Base-by-base conservation (phyloP, 92 coral and sea anemone genomes). In the Nematostella vectensis region DNA sequence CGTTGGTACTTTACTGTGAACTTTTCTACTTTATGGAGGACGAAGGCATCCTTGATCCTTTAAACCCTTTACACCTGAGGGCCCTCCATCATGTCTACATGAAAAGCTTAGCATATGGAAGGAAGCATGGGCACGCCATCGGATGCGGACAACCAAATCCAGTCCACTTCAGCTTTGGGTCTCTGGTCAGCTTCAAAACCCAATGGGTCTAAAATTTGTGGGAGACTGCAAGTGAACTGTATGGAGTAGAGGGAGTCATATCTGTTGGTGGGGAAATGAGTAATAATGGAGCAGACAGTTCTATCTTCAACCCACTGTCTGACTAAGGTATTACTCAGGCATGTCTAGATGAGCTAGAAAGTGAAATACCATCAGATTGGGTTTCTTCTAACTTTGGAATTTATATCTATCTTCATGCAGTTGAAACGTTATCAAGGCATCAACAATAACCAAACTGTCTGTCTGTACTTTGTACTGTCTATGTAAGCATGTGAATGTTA, bases 11-110 rank as follows among this genome's bases (percentile, higher is more conserved):
- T 53, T 75, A 65, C 53, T 71, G 75, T 58, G 48, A 73, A 44
- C 68, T 80, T 30, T 85, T 80, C 69, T 80, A 83, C 70, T 78
- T 78, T 63, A 59, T 72, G 78, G 91, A 83, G 51, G 91, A 83
- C 69, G 44, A 62, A 48, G 74, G 77, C 31, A 44, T 78, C 49
- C 70, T 83, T 53, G 85, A 83, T 65, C 81, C 85, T 27, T 55
- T 72, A 8, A 57, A 72, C 50, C 65, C 57, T 36, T 39, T 63
- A 23, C 80, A 71, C 56, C 61, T 83, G 18, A 74, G 58, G 44
- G 81, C 91, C 12, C 76, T 83, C 18, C 85, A 72, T 55, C 57
- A 61, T 64, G 69, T 83, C 27, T 77, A 47, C 55, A 77, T 55
- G 65, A 67, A 20, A 77, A 77, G 72, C 39, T 83, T 19, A 44